Conservation (phyloP, 2,113 vertebrate species). For the Neogale vison region DNA sequence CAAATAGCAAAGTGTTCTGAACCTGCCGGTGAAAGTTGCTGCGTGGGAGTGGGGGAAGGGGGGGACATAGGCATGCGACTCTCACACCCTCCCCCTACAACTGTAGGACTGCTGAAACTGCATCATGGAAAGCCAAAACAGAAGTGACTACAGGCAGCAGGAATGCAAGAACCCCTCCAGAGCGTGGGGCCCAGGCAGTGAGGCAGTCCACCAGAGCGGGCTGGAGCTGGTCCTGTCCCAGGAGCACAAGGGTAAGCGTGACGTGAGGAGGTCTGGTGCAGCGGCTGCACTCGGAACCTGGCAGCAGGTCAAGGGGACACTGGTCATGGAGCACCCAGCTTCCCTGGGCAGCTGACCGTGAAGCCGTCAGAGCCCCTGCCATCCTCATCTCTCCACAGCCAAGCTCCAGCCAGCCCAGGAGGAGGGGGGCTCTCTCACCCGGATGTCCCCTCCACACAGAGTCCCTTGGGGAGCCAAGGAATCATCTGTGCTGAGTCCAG, state of each 20-base stretch:
- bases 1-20: background rate
- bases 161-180: background rate
- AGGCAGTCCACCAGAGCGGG: background rate
- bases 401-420: background rate
- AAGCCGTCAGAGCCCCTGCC: background rate
- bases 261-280: background rate
- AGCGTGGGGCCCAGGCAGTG: background rate
- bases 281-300: background rate
- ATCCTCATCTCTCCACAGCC: background rate
- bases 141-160: background rate
- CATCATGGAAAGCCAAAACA: background rate
- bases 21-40: background rate
- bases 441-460: background rate
- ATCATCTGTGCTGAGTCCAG: background rate
- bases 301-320: too few species aligned
- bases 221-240: accelerated
- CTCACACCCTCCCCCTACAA: accelerated
- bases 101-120: background rate
- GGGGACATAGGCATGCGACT: accelerated
- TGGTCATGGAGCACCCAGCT: background rate
- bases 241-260: background rate
- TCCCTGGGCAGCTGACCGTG: background rate
- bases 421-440: background rate
- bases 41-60: accelerated
- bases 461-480: background rate